Evolutionary conservation across 2,113 vertebrate species (phyloP), one percentile per base, ranked within the genome.

Genomic region (Eulemur rufifrons): DNA sequence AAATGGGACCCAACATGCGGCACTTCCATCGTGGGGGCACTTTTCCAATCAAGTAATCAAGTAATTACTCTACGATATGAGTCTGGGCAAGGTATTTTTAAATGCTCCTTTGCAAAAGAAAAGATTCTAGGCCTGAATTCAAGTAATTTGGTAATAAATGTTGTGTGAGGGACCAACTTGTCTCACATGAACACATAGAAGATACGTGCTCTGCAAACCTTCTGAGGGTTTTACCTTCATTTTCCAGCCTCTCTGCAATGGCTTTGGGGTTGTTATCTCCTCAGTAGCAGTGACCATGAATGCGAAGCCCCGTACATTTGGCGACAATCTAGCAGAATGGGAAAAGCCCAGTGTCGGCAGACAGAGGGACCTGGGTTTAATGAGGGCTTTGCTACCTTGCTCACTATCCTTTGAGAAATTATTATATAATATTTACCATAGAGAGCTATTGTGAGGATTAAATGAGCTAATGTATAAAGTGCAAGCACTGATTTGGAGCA

Each of bases 221-320:
- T 45, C 64, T 82, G 63, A 77, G 32, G 47, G 42, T 13, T 18
- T 92, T 25, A 10, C 66, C 59, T 91, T 56, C 29, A 5, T 59
- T 78, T 42, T 88, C 66, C 32, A 8, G 34, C 20, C 23, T 82
- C 39, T 95, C 66, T 37, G 8, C 0, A 5, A 10, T 12, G 23
- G n/a, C 78, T 64, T 14, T 59, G 68, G 7, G 66, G 56, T 32
- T 77, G 32, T 29, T 29, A 9, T 8, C 42, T 17, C 8, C 73
- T 81, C 25, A 27, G 21, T 0, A 59, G 32, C 20, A 61, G 64
- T 0, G 45, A 83, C 78, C 42, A 34, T 23, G 64, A 80, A 15
- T 1, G 5, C 1, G 52, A 82, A 88, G 32, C 13, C 59, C 34
- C 3, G 0, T 0, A 1, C 2, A 25, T 13, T 29, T 5, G 39